Evolutionary conservation across 2,113 vertebrate species (phyloP), one percentile per base, ranked within the genome.

Genomic region (Nothocercus nigrocapillus): DNA sequence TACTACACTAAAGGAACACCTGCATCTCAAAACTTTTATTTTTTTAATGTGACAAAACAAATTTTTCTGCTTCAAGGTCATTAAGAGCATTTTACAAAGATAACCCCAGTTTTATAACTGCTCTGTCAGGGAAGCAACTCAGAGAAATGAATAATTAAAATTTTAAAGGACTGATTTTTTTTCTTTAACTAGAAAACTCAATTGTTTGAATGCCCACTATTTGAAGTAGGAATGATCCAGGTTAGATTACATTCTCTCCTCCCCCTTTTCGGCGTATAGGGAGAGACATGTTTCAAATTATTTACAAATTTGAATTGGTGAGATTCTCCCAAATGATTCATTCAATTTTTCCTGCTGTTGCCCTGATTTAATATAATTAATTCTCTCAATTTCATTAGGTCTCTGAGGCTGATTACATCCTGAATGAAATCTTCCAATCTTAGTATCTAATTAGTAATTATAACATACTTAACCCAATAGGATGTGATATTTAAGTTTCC

Each of bases 211-310:
- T 83, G 72, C 25, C 59, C 88, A 42, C 56, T 96, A 84, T 91
- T 95, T 94, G 91, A 42, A 69, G n/a, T 68, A 64, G 73, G 51
- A 62, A 78, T 90, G 44, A 34, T 91, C 77, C 90, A n/a, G 38
- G 76, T 95, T 85, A 88, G 75, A 94, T 95, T 95, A 85, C 53
- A 21, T 90, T 81, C 28, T 67, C 67, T 85, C 30, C 40, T 90
- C 11, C 11, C n/a, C 28, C 34, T 74, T 94, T 85, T 61, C 25
- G 0, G 28, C 86, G 28, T 88, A 67, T 88, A 81, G 88, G 73
- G 47, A 90, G 85, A 89, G 27, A 44, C 85, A 79, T 90, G 73
- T 93, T 97, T 94, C 80, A 93, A 72, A 95, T 93, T 96, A 96
- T 94, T 94, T 95, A 95, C 68, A 86, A 78, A 79, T 88, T 69